Evolutionary conservation across 2,797 vertebrate genomes (phyloP).

Genomic region (Gila robusta): DNA sequence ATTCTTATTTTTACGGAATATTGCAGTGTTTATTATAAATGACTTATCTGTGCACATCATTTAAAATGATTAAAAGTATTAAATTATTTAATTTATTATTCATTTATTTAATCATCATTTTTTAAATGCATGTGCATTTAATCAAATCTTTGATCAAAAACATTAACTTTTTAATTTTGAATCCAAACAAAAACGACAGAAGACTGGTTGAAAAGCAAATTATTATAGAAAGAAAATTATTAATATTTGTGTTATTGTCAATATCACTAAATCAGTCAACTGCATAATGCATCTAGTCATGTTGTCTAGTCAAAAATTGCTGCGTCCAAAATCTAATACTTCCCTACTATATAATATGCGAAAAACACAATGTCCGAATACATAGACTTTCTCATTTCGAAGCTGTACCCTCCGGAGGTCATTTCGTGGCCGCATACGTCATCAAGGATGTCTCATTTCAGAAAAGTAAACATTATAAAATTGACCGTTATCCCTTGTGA

Average conservation of each 20-base stretch:
- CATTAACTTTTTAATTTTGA: not conserved
- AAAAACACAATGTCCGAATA: not conserved
- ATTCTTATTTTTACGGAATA: not conserved
- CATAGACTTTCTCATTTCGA: no score
- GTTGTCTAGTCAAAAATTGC: not conserved
- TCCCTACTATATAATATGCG: no score
- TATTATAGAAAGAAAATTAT: not conserved
- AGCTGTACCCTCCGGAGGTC: no score
- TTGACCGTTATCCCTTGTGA: no score
- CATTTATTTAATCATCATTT: not conserved
- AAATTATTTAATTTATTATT: not conserved
- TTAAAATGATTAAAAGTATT: no score
- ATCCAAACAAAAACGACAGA: no score
- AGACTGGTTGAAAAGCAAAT: no score
- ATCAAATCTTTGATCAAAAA: not conserved
- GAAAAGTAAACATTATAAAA: no score
- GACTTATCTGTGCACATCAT: not conserved
- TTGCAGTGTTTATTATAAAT: not conserved
- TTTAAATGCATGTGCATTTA: not conserved
- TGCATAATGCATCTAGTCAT: not conserved
- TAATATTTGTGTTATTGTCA: not conserved
- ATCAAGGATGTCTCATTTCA: no score
- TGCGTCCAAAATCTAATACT: not conserved
- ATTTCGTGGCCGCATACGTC: no score
- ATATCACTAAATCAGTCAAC: not conserved